Evolutionary conservation across 1,140 invertebrate genomes (phyloP).

Genomic region (Orius insidiosus): DNA sequence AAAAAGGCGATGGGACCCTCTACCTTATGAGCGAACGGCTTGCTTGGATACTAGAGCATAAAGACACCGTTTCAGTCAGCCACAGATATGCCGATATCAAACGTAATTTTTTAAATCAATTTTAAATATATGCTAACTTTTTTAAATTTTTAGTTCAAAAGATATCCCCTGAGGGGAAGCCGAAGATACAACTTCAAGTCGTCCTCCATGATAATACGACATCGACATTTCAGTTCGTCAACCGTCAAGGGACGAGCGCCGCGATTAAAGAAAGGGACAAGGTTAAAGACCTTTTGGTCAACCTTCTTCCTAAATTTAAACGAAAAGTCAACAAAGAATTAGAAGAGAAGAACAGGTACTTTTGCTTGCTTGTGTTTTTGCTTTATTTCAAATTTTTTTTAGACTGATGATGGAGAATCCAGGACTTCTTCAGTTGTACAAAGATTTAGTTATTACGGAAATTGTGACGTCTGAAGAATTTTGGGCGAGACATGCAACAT

Average conservation of each 20-base stretch:
- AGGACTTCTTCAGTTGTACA: slow-evolving; percentile 64
- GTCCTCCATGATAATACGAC: slow-evolving; percentile 84
- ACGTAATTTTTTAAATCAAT: too few relatives aligned
- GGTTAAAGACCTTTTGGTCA: slow-evolving; percentile 83
- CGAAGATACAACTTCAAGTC: slow-evolving; percentile 97
- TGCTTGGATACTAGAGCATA: slow-evolving; percentile 87
- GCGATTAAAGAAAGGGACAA: slow-evolving; percentile 82
- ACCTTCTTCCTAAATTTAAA: slow-evolving; percentile 88
- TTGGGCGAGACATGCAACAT: slow-evolving; percentile 73
- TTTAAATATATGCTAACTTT: too few relatives aligned
- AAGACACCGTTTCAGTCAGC: slow-evolving; percentile 76
- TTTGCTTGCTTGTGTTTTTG: not conserved
- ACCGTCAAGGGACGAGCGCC: slow-evolving; percentile 58
- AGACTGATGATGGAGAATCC: slow-evolving; percentile 69
- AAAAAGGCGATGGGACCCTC: slow-evolving; percentile 88
- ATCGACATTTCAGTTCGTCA: slow-evolving; percentile 96
- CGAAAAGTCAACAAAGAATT: slow-evolving; percentile 83
- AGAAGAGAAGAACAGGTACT: slow-evolving; percentile 65
- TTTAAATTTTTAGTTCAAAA: too few relatives aligned
- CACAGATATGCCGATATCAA: slow-evolving; percentile 93
- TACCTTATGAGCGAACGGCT: slow-evolving; percentile 91
- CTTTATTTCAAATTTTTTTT: slow-evolving; percentile 19
- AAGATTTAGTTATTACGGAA: slow-evolving; percentile 85
- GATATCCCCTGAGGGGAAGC: slow-evolving; percentile 94
- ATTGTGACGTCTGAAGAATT: slow-evolving; percentile 91